Evolutionary conservation across 2,888 invertebrate species (phyloP).

Genomic region (Mythimna vitellina): DNA sequence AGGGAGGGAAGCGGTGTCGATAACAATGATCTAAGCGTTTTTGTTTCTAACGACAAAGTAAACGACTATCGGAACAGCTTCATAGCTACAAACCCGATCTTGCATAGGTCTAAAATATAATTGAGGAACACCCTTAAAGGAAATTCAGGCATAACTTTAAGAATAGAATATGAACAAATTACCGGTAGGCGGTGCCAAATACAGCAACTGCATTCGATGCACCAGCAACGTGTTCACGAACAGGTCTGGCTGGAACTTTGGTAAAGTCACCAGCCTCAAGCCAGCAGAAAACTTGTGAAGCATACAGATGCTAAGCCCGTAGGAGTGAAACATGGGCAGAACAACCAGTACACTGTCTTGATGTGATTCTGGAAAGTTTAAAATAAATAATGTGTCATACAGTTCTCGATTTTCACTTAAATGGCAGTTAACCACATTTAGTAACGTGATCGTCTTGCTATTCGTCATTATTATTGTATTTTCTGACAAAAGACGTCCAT

Average conservation of each 20-base stretch:
- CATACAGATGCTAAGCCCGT: conserved; percentile 91
- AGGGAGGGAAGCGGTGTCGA: neutral
- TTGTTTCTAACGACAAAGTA: neutral
- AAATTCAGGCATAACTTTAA: neutral
- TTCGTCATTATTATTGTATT: neutral
- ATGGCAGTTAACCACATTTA: neutral
- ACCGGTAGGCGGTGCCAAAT: conserved; percentile 95
- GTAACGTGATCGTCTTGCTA: neutral
- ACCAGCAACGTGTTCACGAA: conserved; percentile 91
- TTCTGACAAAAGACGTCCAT: too few species aligned
- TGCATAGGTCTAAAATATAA: neutral
- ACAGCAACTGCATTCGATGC: conserved; percentile 91
- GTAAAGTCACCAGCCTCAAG: conserved; percentile 91
- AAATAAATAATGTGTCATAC: neutral
- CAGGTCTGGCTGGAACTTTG: conserved; percentile 93
- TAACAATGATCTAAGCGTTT: neutral
- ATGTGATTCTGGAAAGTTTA: conserved; percentile 62
- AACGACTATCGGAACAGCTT: neutral
- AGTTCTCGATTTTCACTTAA: too few species aligned
- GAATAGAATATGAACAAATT: conserved; percentile 59
- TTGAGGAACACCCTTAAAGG: neutral
- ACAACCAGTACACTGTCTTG: conserved; percentile 92
- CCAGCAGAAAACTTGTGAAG: conserved; percentile 91
- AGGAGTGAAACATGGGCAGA: conserved; percentile 95
- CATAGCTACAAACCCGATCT: neutral